Evolutionary conservation across 2,113 vertebrate species (phyloP).

Genomic region (Damaliscus lunatus): DNA sequence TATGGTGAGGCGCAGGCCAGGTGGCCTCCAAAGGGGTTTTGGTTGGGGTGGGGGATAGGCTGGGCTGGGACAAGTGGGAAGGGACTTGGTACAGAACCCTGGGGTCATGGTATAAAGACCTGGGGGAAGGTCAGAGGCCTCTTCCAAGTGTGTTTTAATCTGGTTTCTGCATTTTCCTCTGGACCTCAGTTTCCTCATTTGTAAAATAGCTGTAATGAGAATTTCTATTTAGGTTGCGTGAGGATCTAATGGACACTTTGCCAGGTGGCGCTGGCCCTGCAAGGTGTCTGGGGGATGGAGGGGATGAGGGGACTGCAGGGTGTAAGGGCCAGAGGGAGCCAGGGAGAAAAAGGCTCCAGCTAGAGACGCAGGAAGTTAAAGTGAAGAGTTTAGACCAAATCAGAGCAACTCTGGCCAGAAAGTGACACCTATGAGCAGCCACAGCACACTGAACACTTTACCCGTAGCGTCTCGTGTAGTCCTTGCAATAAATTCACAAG

Average conservation of each 20-base stretch:
- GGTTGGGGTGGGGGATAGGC: too few relatives aligned
- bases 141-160: neutral
- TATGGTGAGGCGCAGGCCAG: conserved; percentile 83
- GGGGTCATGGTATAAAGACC: neutral
- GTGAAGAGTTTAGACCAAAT: neutral
- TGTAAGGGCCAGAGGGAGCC: neutral
- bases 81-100: neutral
- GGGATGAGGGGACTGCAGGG: too few relatives aligned
- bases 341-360: neutral
- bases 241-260: neutral
- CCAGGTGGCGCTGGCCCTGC: neutral
- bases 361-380: neutral
- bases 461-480: rapidly evolving
- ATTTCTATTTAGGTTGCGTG: neutral
- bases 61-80: neutral
- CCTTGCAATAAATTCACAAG: neutral
- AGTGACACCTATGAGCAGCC: neutral
- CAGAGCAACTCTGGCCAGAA: neutral
- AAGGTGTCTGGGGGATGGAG: neutral
- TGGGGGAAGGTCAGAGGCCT: neutral
- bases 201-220: neutral
- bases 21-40: neutral
- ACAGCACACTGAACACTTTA: neutral
- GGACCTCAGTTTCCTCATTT: neutral
- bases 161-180: neutral